Percentiles rank a stretch among this genome's conserved stretches.
Evolutionary conservation across 2,797 vertebrate genomes (phyloP).

Genomic region (Galagoides demidoff): DNA sequence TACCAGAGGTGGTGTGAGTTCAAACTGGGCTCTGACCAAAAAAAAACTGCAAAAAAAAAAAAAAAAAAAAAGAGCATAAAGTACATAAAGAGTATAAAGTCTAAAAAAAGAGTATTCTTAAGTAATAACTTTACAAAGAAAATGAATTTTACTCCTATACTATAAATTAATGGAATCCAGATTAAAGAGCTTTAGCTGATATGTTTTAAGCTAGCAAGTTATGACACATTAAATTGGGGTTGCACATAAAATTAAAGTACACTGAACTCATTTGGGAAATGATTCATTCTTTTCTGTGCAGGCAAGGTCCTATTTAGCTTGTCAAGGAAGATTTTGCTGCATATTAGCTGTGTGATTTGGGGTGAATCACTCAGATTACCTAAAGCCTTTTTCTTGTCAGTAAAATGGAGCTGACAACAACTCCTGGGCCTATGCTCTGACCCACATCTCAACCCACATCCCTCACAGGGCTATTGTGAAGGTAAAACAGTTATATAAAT

Average conservation of each 20-base stretch:
- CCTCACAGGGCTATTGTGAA: not conserved
- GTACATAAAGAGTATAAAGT: too few relatives aligned
- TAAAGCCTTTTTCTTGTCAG: slow-evolving; percentile 50
- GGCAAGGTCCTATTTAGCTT: slow-evolving; percentile 60
- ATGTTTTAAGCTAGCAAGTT: slow-evolving; percentile 61
- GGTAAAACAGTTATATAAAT: not conserved
- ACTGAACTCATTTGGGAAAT: slow-evolving; percentile 55
- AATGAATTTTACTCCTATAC: slow-evolving; percentile 49
- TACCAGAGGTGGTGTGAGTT: too few relatives aligned
- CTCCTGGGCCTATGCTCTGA: not conserved
- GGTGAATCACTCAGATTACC: slow-evolving; percentile 57
- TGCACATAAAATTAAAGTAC: slow-evolving; percentile 63
- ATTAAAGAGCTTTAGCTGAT: slow-evolving; percentile 69
- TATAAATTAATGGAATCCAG: slow-evolving; percentile 57
- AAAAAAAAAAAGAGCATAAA: too few relatives aligned
- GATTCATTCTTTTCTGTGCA: slow-evolving; percentile 59
- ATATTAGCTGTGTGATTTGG: slow-evolving; percentile 65
- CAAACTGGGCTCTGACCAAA: too few relatives aligned
- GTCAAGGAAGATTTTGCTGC: slow-evolving; percentile 63
- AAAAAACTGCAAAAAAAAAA: too few relatives aligned
- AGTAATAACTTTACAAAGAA: slow-evolving; percentile 63
- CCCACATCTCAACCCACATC: not conserved
- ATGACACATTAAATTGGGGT: slow-evolving; percentile 66
- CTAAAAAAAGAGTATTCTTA: not conserved
- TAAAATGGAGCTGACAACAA: slow-evolving; percentile 51